Conservation (phyloP, 1,140 invertebrate genomes). For the Trichonephila clavipes region DNA sequence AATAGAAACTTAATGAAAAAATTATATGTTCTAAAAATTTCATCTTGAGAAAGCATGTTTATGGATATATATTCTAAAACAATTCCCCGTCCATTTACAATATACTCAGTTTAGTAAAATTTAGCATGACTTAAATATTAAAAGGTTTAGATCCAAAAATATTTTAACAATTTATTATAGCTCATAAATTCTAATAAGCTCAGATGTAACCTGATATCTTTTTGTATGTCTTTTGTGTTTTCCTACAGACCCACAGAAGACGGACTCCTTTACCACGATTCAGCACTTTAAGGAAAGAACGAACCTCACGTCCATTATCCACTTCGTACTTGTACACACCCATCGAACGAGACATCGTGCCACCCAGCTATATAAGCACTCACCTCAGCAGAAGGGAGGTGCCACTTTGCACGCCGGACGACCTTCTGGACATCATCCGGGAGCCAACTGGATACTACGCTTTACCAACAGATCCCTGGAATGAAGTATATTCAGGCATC, state of each 20-base stretch:
- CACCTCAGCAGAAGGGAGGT: slow-evolving; percentile 40
- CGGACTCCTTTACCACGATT: background rate
- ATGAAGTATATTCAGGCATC: slow-evolving; percentile 80
- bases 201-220: no score
- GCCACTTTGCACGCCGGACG: slow-evolving; percentile 79
- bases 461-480: slow-evolving; percentile 80
- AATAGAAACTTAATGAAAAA: no score
- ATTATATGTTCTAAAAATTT: no score
- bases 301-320: slow-evolving; percentile 16
- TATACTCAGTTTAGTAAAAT: no score
- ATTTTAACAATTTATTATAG: background rate
- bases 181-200: no score
- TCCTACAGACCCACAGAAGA: slow-evolving; percentile 14
- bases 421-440: slow-evolving; percentile 80
- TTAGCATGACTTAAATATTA: no score
- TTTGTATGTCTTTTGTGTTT: background rate
- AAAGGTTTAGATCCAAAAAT: background rate
- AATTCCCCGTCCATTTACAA: no score
- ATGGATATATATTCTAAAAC: no score
- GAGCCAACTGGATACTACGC: slow-evolving; percentile 79
- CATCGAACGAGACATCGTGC: background rate
- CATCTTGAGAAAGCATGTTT: no score
- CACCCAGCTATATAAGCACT: background rate
- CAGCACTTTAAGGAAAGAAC: slow-evolving; percentile 42
- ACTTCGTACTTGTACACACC: background rate